phyloP scores from a whole-genome alignment of 2,113 vertebrate genomes.

The Deroptyus accipitrinus region DNA sequence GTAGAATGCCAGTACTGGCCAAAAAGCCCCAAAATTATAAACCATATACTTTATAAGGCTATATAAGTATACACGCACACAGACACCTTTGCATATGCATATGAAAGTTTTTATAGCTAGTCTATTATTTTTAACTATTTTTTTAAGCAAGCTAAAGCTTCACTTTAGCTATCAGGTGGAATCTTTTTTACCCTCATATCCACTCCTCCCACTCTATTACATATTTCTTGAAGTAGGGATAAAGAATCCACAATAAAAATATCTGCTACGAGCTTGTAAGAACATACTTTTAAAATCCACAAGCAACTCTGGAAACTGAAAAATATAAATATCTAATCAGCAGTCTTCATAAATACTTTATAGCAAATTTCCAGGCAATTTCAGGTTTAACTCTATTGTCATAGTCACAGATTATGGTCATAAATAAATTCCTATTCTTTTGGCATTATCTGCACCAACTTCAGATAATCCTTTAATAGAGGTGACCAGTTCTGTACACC shows the following conservation, averaged over 20 bases:
- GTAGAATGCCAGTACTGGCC: neutral
- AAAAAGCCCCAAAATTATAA: neutral
- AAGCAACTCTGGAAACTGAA: neutral
- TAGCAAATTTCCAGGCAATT: neutral
- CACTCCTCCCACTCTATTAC: neutral
- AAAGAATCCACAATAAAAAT: neutral
- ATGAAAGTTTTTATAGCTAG: neutral
- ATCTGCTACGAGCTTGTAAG: neutral
- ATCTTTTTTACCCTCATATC: neutral
- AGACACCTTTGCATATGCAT: neutral
- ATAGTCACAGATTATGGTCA: neutral
- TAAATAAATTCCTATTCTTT: neutral
- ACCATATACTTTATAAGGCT: neutral
- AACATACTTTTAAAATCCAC: neutral
- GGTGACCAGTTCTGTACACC: neutral
- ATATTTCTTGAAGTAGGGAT: neutral
- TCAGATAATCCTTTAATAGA: neutral
- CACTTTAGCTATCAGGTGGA: neutral
- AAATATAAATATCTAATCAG: neutral
- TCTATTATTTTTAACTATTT: neutral
- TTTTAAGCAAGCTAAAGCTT: neutral
- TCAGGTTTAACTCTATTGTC: neutral
- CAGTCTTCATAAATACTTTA: neutral
- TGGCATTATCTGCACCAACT: neutral
- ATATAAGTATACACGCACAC: neutral